phyloP scores from a whole-genome alignment of 2,888 invertebrate species.

The Nebria brevicollis region DNA sequence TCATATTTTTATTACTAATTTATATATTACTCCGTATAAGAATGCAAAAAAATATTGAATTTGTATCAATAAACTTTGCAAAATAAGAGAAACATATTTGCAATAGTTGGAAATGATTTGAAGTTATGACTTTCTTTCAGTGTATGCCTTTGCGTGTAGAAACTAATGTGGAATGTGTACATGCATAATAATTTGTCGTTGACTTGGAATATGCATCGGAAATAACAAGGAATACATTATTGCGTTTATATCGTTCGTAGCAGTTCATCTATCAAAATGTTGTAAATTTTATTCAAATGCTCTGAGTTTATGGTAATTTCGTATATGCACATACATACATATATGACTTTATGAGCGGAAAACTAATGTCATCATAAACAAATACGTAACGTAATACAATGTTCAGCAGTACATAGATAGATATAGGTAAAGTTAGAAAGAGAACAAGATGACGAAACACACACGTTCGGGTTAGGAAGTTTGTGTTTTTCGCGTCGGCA shows the following conservation, averaged over 20 bases:
- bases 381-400: conserved; percentile 37
- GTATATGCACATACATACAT: not conserved
- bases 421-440: not conserved
- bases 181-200: not conserved
- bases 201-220: not conserved
- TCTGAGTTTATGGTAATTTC: conserved; percentile 37
- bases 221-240: not conserved
- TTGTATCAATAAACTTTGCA: too few relatives aligned
- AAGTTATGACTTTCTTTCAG: too few relatives aligned
- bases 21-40: too few relatives aligned
- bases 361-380: conserved; percentile 30
- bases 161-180: not conserved
- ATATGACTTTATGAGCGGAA: conserved; percentile 44
- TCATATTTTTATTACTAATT: too few relatives aligned
- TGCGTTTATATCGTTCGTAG: not conserved
- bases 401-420: not conserved
- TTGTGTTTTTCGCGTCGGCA: conserved; percentile 31
- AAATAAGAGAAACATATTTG: too few relatives aligned
- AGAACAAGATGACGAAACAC: not conserved
- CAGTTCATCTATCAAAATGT: conserved; percentile 37
- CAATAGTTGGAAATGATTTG: too few relatives aligned
- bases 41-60: too few relatives aligned
- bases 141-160: too few relatives aligned
- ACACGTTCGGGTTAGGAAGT: conserved; percentile 7
- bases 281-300: conserved; percentile 43